These are phyloP conservation scores for Percopsis transmontana DNA, from an alignment of 2,113 vertebrate species.

Conservation along the genomic window DNA sequence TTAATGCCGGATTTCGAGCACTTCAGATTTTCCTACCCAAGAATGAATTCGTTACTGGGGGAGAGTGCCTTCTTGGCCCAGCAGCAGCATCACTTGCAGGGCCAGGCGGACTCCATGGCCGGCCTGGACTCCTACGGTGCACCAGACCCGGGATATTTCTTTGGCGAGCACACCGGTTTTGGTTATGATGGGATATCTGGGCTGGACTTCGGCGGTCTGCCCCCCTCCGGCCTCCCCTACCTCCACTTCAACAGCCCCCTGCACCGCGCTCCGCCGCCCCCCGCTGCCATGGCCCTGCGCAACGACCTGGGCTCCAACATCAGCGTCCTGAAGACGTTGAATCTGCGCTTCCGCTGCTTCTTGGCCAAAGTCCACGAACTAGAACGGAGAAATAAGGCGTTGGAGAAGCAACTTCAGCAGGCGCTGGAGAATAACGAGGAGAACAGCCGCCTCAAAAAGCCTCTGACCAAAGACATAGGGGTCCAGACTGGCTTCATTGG, in stretches of 20 bases:
- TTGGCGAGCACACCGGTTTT: conserved; percentile 57
- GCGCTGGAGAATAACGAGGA: conserved; percentile 58
- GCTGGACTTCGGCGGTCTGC: conserved; percentile 60
- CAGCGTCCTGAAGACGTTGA: conserved; percentile 86
- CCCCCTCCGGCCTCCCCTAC: conserved; percentile 58
- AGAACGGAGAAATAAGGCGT: conserved; percentile 84
- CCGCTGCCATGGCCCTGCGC: conserved; percentile 71
- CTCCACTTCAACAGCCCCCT: conserved; percentile 51
- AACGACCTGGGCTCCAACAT: conserved; percentile 88
- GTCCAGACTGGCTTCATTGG: conserved; percentile 79
- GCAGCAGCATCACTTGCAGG: conserved; percentile 57
- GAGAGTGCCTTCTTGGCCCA: conserved; percentile 62
- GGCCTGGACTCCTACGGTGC: conserved; percentile 42
- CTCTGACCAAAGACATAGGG: conserved; percentile 74
- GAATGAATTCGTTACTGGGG: conserved; percentile 74
- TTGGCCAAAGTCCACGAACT: conserved; percentile 87
- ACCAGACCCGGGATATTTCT: conserved; percentile 45
- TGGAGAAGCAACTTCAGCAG: conserved; percentile 86
- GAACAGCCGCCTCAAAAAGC: conserved; percentile 57
- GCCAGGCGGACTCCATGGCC: conserved; percentile 44
- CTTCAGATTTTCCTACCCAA: conserved; percentile 74
- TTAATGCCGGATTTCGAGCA: conserved; percentile 80
- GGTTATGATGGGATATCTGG: conserved; percentile 58
- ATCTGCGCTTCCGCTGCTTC: conserved; percentile 87
- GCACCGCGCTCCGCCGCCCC: conserved; percentile 69